Evolutionary conservation across 2,113 vertebrate genomes (phyloP), one percentile per base, ranked within the genome.

Genomic region (Phasianus colchicus): DNA sequence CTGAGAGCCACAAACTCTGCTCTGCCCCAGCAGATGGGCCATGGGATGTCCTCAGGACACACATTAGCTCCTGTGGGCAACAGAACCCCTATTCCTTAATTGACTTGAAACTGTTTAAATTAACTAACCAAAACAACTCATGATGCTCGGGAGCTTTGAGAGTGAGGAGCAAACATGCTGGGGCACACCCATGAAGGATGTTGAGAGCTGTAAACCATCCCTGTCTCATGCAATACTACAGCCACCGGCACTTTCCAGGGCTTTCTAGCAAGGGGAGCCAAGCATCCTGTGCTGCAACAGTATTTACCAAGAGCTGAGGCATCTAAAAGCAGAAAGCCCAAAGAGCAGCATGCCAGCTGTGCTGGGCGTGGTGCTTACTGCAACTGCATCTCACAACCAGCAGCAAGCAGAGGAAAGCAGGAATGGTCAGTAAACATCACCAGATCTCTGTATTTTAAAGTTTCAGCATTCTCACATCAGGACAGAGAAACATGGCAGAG

Each of bases 1-100:
- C 65, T 55, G 61, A 13, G 6, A 77, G n/a, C 40, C 13, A 2
- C 16, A 11, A 0, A 0, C 25, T 66, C 81, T 34, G 29, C 42
- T 82, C 63, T 74, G 70, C 45, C 40, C 63, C 48, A 18, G 67
- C 54, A 82, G 17, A 8, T 24, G 83, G 65, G 42, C 43, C 63
- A 25, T 1, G 3, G 45, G 50, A 50, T 7, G 1, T 25, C 34
- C 81, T 78, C 27, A 69, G 13, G 34, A 65, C 10, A 60, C 25
- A 11, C 1, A 0, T 54, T 48, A 81, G 3, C 63, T 77, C 75
- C 50, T 61, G 13, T n/a, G 30, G 30, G 29, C 36, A 69, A 54
- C 10, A 11, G 21, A 72, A 11, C 7, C 75, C 73, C 42, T 20
- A 5, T 34, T 78, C 18, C 18, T 83, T 45, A 75, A 50, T 64